These are phyloP conservation scores for Sycophila sp. DNA, from an alignment of 1,140 invertebrate species.

Conservation along the genomic window DNA sequence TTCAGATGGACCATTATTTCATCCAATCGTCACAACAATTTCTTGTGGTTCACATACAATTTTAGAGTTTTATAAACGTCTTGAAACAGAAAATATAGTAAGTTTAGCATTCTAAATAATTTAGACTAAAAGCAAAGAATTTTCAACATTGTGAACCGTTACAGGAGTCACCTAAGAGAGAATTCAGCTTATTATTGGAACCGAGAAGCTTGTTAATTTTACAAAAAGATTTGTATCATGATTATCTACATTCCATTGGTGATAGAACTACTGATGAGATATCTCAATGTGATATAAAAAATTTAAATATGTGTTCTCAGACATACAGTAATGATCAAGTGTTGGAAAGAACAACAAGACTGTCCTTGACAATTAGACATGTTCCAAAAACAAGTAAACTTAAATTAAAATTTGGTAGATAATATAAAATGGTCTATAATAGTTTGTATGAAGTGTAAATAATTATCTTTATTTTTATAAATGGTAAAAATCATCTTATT, in stretches of 20 bases:
- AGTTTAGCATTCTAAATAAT: not conserved
- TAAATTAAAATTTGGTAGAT: conserved; percentile 71
- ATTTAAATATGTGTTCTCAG: conserved; percentile 72
- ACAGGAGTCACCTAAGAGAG: conserved; percentile 54
- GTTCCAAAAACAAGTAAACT: conserved; percentile 90
- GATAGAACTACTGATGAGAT: conserved; percentile 79
- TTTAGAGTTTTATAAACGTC: conserved; percentile 82
- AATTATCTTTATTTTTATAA: conserved; percentile 28
- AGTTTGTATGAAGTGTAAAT: conserved; percentile 25
- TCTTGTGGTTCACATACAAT: conserved; percentile 90
- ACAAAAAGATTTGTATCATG: conserved; percentile 83
- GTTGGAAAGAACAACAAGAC: conserved; percentile 75
- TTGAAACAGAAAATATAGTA: conserved; percentile 54
- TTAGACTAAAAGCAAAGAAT: not conserved
- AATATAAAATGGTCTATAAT: conserved; percentile 20
- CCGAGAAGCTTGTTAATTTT: conserved; percentile 89
- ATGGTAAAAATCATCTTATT: conserved; percentile 11
- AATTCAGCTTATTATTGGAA: conserved; percentile 82
- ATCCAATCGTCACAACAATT: conserved; percentile 92
- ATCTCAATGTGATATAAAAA: conserved; percentile 72
- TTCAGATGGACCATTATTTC: conserved; percentile 93
- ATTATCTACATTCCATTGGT: conserved; percentile 90
- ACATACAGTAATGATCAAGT: conserved; percentile 68
- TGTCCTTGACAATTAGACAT: conserved; percentile 94
- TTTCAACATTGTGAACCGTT: too few relatives aligned